A percentile compares a stretch with the other conserved stretches of the same genome.
Conservation (phyloP, 1,140 invertebrate genomes). For the Hirudo medicinalis region DNA sequence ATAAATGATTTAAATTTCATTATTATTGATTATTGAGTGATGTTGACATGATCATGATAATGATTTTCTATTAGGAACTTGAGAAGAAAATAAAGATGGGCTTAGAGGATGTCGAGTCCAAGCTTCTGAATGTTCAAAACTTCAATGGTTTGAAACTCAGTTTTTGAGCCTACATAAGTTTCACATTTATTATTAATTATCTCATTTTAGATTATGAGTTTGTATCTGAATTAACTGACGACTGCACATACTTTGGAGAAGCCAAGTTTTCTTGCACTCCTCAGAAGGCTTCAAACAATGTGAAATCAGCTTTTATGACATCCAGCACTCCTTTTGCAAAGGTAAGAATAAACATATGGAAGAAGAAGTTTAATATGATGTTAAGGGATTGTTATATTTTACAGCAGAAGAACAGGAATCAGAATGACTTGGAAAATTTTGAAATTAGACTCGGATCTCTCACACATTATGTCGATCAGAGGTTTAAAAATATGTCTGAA, state of each 20-base stretch:
- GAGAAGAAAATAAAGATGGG: no score
- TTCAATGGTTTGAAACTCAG: no score
- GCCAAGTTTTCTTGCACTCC: conserved; percentile 1
- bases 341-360: not conserved
- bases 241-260: no score
- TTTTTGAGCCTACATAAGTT: no score
- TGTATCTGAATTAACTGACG: no score
- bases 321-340: not conserved
- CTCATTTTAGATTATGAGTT: no score
- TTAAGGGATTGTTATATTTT: not conserved
- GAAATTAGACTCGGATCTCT: not conserved
- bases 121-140: no score
- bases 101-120: no score
- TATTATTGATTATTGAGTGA: not conserved
- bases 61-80: not conserved
- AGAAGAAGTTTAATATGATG: not conserved
- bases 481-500: not conserved
- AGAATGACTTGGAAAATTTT: not conserved
- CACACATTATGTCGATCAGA: conserved; percentile 4
- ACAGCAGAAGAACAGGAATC: not conserved
- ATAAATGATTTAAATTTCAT: not conserved
- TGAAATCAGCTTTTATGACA: no score
- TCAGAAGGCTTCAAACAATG: not conserved
- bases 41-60: not conserved
- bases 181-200: no score